Conservation (phyloP, 2,113 vertebrate species). For the Lagopus leucura region DNA sequence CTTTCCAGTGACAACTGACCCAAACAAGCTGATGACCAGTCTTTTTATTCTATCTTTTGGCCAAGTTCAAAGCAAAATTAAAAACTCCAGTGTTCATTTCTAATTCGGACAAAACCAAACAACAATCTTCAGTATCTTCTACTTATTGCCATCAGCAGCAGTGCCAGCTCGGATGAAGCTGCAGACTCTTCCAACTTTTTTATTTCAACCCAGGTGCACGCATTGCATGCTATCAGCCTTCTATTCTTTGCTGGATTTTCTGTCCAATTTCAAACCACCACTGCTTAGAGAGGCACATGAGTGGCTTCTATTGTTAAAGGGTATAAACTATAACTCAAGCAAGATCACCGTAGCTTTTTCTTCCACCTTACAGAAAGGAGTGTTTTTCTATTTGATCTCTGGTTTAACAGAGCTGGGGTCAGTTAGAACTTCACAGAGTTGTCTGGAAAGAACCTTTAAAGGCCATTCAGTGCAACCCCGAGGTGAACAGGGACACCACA, state of each 20-base stretch:
- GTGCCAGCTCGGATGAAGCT: neutral
- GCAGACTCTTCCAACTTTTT: neutral
- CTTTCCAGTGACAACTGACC: neutral
- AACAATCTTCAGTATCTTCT: neutral
- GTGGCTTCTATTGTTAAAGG: neutral
- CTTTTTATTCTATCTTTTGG: neutral
- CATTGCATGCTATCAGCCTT: fast-evolving
- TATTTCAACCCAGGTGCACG: neutral
- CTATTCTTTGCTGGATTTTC: neutral
- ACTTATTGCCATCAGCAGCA: neutral
- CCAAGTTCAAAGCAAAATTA: neutral
- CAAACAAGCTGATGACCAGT: neutral
- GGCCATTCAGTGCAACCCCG: too few species aligned
- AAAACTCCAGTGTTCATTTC: neutral
- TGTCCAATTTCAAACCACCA: neutral
- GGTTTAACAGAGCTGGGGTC: neutral
- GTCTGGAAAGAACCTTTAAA: too few species aligned
- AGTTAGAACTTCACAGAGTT: neutral
- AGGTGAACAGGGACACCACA: too few species aligned
- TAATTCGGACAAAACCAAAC: neutral
- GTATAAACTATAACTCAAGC: neutral
- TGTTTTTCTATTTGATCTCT: neutral
- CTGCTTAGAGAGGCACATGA: neutral
- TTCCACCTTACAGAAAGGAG: neutral
- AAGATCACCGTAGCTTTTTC: neutral